Evolutionary conservation across 1,140 invertebrate species (phyloP).

Genomic region (Calephelis virginiensis): DNA sequence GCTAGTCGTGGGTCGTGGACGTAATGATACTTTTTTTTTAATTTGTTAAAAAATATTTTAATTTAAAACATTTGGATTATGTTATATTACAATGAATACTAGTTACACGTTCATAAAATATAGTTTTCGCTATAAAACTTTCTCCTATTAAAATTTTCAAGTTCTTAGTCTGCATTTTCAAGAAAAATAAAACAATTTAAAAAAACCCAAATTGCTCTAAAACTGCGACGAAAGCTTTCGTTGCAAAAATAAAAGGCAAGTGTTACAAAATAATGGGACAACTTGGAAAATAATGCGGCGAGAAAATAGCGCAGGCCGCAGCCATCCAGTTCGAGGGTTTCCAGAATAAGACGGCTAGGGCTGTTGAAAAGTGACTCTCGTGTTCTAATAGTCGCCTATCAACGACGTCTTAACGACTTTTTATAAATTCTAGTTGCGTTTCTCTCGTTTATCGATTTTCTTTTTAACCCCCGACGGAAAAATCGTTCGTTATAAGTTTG

Average conservation of each 20-base stretch:
- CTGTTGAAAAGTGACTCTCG: slow-evolving; percentile 19
- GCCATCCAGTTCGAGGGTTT: slow-evolving; percentile 16
- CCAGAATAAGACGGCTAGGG: slow-evolving; percentile 21
- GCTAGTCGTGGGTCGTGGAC: too few species aligned
- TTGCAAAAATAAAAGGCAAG: slow-evolving; percentile 26
- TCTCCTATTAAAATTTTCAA: too few species aligned
- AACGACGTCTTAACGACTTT: not conserved
- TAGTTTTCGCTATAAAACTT: too few species aligned
- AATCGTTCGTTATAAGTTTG: too few species aligned
- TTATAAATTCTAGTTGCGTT: slow-evolving; percentile 2
- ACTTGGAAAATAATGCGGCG: slow-evolving; percentile 23
- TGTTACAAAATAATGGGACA: slow-evolving; percentile 26
- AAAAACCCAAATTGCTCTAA: slow-evolving; percentile 14
- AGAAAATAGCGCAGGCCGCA: slow-evolving; percentile 18
- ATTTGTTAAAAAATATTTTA: too few species aligned
- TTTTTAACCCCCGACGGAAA: too few species aligned
- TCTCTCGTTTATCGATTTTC: slow-evolving; percentile 1
- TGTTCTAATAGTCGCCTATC: slow-evolving; percentile 17
- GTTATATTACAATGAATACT: too few species aligned
- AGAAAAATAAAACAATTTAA: slow-evolving; percentile 11
- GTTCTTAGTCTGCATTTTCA: not conserved
- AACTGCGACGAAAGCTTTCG: slow-evolving; percentile 21
- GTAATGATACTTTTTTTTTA: too few species aligned
- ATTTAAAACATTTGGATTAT: too few species aligned
- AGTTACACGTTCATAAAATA: too few species aligned